Conservation (phyloP, 2,888 invertebrate genomes). For the Pterostichus niger region DNA sequence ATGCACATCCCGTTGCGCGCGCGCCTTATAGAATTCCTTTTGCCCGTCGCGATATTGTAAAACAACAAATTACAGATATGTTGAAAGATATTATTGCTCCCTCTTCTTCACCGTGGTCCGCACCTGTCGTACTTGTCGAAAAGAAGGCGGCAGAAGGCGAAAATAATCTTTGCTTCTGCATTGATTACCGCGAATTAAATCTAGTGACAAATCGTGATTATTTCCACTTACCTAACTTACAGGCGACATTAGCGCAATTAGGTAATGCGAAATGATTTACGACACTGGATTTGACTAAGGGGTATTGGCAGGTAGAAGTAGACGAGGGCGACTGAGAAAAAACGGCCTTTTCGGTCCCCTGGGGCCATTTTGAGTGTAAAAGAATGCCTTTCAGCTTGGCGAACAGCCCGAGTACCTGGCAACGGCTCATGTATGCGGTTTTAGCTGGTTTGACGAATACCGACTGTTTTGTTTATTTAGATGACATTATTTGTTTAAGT, state of each 20-base stretch:
- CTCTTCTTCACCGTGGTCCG: too few species aligned
- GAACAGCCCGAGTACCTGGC: constrained; percentile 71
- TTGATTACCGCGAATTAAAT: constrained; percentile 68
- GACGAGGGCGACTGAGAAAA: too few species aligned
- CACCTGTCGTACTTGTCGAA: too few species aligned
- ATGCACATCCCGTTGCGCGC: too few species aligned
- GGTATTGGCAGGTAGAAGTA: too few species aligned
- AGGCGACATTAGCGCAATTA: constrained; percentile 67
- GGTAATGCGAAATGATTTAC: constrained; percentile 68
- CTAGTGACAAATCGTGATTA: constrained; percentile 68
- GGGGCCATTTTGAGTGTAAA: too few species aligned
- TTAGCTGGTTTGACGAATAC: constrained; percentile 70
- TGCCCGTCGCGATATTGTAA: too few species aligned
- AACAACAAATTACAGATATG: background rate
- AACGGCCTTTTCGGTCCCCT: too few species aligned
- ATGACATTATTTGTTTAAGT: constrained; percentile 68
- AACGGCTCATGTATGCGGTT: constrained; percentile 71
- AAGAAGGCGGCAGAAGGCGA: constrained; percentile 62
- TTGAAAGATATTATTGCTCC: background rate
- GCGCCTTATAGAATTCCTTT: too few species aligned
- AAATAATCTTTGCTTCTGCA: constrained; percentile 67
- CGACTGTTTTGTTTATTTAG: constrained; percentile 70
- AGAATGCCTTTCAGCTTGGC: constrained; percentile 71
- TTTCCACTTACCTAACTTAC: constrained; percentile 68
- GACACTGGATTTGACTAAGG: too few species aligned